Conservation (phyloP, 2,113 vertebrate species). For the Paralichthys olivaceus region DNA sequence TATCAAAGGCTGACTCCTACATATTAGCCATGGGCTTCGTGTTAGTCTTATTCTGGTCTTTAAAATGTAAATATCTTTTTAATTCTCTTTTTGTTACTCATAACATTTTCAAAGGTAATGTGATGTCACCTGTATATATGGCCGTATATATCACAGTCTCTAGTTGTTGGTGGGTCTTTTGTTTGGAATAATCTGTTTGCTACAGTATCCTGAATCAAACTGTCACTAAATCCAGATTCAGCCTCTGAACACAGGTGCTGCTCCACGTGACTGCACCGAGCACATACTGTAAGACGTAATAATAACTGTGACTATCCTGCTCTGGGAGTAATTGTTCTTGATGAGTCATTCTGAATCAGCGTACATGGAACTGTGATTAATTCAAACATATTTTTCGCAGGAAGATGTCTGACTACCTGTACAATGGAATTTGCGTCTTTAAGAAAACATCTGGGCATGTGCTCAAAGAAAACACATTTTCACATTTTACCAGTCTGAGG, state of each 20-base stretch:
- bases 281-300: not conserved
- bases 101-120: conserved; percentile 3
- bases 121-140: not conserved
- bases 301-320: not conserved
- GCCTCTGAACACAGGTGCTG: not conserved
- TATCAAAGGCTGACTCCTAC: not conserved
- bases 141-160: not conserved
- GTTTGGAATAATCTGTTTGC: not conserved
- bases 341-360: not conserved
- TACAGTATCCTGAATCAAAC: too few species aligned
- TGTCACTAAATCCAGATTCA: not conserved
- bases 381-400: not conserved
- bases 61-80: not conserved
- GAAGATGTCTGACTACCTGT: not conserved
- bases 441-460: not conserved
- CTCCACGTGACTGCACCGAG: not conserved
- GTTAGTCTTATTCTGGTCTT: not conserved
- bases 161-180: not conserved
- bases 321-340: not conserved
- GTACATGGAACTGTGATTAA: not conserved
- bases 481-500: not conserved
- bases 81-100: not conserved
- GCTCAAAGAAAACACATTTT: conserved; percentile 3
- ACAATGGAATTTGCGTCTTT: not conserved
- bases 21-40: not conserved